These are phyloP conservation scores for Panonychus citri DNA, from an alignment of 1,140 invertebrate genomes.

Conservation along the genomic window DNA sequence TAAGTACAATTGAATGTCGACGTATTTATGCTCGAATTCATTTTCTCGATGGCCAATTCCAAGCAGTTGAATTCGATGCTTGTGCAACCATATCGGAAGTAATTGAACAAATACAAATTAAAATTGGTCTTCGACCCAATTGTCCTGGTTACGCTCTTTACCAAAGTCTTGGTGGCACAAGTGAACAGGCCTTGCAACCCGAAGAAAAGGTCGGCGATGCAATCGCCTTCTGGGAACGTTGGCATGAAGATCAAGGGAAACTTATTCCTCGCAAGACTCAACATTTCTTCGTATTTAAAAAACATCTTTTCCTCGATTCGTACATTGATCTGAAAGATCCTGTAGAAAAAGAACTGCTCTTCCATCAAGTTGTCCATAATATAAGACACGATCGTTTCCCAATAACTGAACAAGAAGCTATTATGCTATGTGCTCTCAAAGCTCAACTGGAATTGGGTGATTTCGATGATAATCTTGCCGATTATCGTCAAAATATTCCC, in stretches of 20 bases:
- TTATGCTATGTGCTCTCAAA: conserved; percentile 79
- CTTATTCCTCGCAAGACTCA: conserved; percentile 16
- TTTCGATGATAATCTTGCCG: conserved; percentile 26
- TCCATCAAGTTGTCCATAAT: conserved; percentile 76
- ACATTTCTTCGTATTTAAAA: conserved; percentile 31
- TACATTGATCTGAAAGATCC: conserved; percentile 60
- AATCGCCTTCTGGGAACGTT: conserved; percentile 82
- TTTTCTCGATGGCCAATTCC: conserved; percentile 81
- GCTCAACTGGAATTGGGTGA: conserved; percentile 75
- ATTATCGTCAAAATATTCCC: conserved; percentile 37
- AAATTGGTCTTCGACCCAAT: conserved; percentile 62
- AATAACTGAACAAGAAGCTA: conserved; percentile 71
- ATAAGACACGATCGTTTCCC: conserved; percentile 70
- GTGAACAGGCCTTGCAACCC: conserved; percentile 34
- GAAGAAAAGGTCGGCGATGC: conserved; percentile 80
- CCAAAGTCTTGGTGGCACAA: conserved; percentile 23
- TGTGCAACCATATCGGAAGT: conserved; percentile 67
- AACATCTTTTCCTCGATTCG: conserved; percentile 68
- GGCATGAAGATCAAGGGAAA: conserved; percentile 16
- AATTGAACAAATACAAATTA: conserved; percentile 48
- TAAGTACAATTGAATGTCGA: conserved; percentile 68
- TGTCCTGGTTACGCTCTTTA: conserved; percentile 59
- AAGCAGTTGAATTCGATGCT: conserved; percentile 74
- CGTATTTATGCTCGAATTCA: conserved; percentile 74
- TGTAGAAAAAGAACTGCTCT: conserved; percentile 83